Evolutionary conservation across 2,888 invertebrate species (phyloP), one percentile per base, ranked within the genome.

Genomic region (Aquatica leii): DNA sequence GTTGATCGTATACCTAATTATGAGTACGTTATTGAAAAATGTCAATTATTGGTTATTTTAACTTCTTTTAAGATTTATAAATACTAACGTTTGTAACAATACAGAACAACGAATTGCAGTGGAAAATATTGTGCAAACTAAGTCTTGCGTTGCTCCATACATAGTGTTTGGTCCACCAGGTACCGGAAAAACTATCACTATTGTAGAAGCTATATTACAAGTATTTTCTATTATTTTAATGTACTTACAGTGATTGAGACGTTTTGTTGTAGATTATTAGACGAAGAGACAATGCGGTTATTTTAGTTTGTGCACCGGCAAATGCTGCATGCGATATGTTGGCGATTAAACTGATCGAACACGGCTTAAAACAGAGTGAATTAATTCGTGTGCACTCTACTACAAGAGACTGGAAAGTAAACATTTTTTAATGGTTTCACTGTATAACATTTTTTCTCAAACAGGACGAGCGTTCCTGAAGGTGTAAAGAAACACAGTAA

Each of bases 111-210:
- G 82, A 67, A 82, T 82, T 52, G 91, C 91, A 0, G 89, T 95
- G 0, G 76, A 82, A 53, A 88, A 90, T 71, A 90, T 92, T 50
- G 73, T 90, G 4, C 82, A 85, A 14, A 87, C 87, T 6, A 84
- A 88, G 0, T 85, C 87, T 0, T 83, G 86, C 3, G 85, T 86
- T 0, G 86, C 86, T 0, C 95, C 96, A 0, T 95, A 93, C 74
- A 86, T 95, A 34, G 84, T 96, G 43, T 94, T 90, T 81, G 95
- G 95, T 1, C 95, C 95, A 37, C 95, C 95, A 50, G 95, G 94
- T 65, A 90, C 90, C 0, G 91, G 91, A 0, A 91, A 91, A 80
- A 91, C 92, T 0, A 84, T 89, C 0, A 91, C 91, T 0, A 76
- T 92, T 4, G 89, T 91, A 0, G 92, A 93, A 80, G 84, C 89